Evolutionary conservation across 1,140 invertebrate genomes (phyloP).

Genomic region (Ceratitis capitata): DNA sequence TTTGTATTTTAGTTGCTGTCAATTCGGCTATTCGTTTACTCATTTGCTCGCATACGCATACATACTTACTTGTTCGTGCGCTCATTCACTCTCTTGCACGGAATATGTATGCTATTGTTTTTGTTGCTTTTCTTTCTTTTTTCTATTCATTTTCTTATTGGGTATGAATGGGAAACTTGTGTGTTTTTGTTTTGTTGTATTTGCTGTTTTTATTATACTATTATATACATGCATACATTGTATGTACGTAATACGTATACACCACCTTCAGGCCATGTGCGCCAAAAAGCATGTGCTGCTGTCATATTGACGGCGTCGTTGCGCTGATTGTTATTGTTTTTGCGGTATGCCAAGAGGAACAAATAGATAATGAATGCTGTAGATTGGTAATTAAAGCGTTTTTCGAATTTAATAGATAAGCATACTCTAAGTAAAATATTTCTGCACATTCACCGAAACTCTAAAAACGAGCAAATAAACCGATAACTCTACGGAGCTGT

Average conservation of each 20-base stretch:
- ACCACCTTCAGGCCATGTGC: constrained; percentile 14
- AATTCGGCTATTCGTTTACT: constrained; percentile 10
- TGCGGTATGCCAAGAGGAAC: not conserved
- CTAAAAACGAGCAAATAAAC: too few species aligned
- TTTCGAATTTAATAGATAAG: too few species aligned
- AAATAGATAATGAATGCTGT: too few species aligned
- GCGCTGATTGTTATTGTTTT: not conserved
- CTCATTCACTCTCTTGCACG: not conserved
- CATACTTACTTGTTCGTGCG: not conserved
- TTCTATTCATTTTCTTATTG: too few species aligned
- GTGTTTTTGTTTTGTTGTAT: not conserved
- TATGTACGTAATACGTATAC: too few species aligned
- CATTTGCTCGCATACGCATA: not conserved
- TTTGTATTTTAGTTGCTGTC: not conserved
- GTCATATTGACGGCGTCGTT: not conserved
- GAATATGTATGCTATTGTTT: not conserved
- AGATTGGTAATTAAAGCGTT: constrained; percentile 18
- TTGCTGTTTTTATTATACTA: not conserved
- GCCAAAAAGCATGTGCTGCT: not conserved
- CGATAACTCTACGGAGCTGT: too few species aligned
- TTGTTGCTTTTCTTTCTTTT: not conserved
- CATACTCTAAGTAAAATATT: too few species aligned
- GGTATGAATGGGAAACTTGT: constrained; percentile 12
- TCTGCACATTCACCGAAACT: too few species aligned
- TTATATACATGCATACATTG: too few species aligned